phyloP scores from a whole-genome alignment of 2,797 vertebrate species.

The Hypotaenidia okinawae region DNA sequence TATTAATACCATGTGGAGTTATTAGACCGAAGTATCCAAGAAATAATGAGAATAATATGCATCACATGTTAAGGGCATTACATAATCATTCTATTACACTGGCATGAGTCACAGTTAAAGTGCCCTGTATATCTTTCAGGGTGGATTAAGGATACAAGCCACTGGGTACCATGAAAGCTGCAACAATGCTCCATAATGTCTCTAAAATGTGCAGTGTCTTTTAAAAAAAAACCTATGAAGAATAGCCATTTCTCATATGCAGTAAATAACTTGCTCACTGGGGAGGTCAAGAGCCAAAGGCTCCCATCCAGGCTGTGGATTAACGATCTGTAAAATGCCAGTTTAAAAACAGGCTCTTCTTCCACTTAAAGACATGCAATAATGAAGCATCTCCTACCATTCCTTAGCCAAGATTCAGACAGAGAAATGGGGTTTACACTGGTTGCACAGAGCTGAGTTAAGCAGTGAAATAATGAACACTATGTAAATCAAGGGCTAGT shows the following conservation, averaged over 20 bases:
- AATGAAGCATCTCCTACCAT: conserved; percentile 58
- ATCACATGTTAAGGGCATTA: conserved; percentile 53
- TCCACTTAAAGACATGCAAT: conserved; percentile 8
- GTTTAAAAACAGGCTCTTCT: conserved; percentile 51
- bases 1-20: neutral
- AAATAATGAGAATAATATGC: conserved; percentile 47
- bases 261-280: conserved; percentile 61
- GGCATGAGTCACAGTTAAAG: conserved; percentile 60
- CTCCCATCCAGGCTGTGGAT: conserved; percentile 61
- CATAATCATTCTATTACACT: neutral
- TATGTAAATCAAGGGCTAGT: conserved; percentile 58
- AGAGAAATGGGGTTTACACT: conserved; percentile 45
- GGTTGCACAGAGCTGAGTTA: conserved; percentile 35
- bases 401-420: conserved; percentile 45
- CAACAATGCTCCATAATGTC: conserved; percentile 5
- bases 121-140: conserved; percentile 65
- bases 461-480: conserved; percentile 42
- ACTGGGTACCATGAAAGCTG: conserved; percentile 18
- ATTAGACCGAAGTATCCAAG: conserved; percentile 8
- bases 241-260: conserved; percentile 24
- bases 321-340: conserved; percentile 69
- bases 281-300: conserved; percentile 61
- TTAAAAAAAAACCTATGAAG: conserved; percentile 20
- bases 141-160: conserved; percentile 65
- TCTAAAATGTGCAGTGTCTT: neutral